phyloP scores from a whole-genome alignment of 92 coral and sea anemone species.

The Porites cylindrica region DNA sequence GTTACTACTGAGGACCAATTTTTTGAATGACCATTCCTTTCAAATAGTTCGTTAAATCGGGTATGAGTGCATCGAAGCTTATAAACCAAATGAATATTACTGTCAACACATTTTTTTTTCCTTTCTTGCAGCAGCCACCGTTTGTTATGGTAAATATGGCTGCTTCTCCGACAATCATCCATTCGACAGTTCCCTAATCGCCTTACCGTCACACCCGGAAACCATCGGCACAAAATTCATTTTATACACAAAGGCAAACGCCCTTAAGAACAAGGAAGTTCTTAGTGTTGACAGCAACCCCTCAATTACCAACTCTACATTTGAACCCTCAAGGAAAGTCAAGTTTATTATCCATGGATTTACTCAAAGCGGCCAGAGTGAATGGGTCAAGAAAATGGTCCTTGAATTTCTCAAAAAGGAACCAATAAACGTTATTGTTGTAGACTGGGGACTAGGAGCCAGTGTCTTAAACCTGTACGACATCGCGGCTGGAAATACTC shows the following conservation, averaged over 20 bases:
- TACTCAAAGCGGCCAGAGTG: conserved; percentile 67
- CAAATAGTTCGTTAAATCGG: too few species aligned
- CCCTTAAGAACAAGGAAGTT: conserved; percentile 37
- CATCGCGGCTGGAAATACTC: conserved; percentile 84
- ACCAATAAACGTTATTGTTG: conserved; percentile 78
- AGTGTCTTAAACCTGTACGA: conserved; percentile 54
- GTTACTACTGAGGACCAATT: too few species aligned
- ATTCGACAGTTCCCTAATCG: conserved; percentile 68
- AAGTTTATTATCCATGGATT: conserved; percentile 85
- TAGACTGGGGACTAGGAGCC: conserved; percentile 86
- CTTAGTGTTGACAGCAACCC: conserved; percentile 45
- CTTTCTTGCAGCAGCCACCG: conserved; percentile 53
- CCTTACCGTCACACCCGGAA: conserved; percentile 82
- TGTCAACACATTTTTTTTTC: not conserved
- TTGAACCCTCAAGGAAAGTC: conserved; percentile 60
- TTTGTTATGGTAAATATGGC: conserved; percentile 85
- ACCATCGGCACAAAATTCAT: conserved; percentile 68
- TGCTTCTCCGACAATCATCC: conserved; percentile 88
- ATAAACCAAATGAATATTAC: too few species aligned
- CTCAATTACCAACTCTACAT: conserved; percentile 63
- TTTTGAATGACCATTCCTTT: too few species aligned
- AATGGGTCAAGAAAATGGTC: conserved; percentile 78
- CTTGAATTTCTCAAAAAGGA: conserved; percentile 74
- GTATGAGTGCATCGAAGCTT: too few species aligned
- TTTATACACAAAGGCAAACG: conserved; percentile 68